Evolutionary conservation across 2,797 vertebrate genomes (phyloP), one percentile per base, ranked within the genome.

Genomic region (Coccyzus lansbergi): DNA sequence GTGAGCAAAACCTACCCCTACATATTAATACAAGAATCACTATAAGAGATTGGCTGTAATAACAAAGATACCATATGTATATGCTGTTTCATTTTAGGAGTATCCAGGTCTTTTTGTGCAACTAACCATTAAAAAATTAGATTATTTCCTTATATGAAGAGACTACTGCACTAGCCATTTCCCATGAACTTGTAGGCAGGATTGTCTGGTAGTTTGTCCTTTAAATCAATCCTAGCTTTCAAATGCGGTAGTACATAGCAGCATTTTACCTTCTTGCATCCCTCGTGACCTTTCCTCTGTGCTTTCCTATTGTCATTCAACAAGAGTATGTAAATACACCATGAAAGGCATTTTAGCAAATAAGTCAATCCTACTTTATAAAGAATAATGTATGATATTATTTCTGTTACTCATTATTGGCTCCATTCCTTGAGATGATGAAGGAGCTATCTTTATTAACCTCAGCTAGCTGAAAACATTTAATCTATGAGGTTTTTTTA

Each of bases 391-490:
- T 92, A 93, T 94, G 79, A 12, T 86, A 90, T 94, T 92, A 93
- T 90, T 95, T 95, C 80, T 92, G 60, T 81, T 92, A 62, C 65
- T 92, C 0, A 0, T 83, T 95, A 92, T 76, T 92, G 93, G 85
- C 83, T 96, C 74, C 52, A 70, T 92, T 94, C 83, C 83, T 93
- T 69, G 76, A 56, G 91, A 86, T 86, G 83, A 95, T 90, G 80
- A 84, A 92, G 91, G 53, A 49, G 76, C 87, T 76, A 65, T 79
- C 85, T 94, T 92, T 91, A 94, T 93, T 88, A 95, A 94, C 90
- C 81, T 86, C 80, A 76, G 67, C 55, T 69, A 65, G 70, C 68
- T 79, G 80, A 82, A 93, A 94, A 92, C 38, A 65, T 92, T 93
- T 52, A 22, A 44, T 88, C 83, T 90, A 8, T 33, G 69, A 86